Conservation (phyloP, 2,113 vertebrate genomes). For the Gasterosteus nipponicus region DNA sequence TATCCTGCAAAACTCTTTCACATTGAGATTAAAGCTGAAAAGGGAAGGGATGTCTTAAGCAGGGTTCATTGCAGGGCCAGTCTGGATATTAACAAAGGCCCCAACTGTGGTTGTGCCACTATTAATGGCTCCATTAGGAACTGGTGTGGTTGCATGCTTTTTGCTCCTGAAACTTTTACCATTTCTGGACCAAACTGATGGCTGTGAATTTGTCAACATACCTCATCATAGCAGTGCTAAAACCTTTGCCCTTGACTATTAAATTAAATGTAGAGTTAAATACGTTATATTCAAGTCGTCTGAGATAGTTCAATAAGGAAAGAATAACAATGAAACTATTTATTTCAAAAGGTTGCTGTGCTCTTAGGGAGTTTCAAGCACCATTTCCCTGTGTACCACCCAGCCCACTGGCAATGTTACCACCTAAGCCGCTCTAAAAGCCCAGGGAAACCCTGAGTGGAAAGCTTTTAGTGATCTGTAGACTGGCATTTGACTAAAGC, state of each 20-base stretch:
- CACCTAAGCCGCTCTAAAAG: slow-evolving; percentile 74
- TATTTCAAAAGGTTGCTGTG: slow-evolving; percentile 35
- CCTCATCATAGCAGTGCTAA: not conserved
- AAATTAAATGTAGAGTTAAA: not conserved
- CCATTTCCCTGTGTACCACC: slow-evolving; percentile 27
- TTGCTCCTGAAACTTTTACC: slow-evolving; percentile 9
- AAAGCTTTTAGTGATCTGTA: slow-evolving; percentile 79
- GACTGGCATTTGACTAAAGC: slow-evolving; percentile 78
- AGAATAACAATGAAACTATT: too few species aligned
- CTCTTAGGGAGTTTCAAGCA: slow-evolving; percentile 35
- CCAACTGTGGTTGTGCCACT: slow-evolving; percentile 21
- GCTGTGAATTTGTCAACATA: not conserved
- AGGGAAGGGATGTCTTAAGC: slow-evolving; percentile 15
- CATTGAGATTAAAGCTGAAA: slow-evolving; percentile 26
- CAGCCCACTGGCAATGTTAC: slow-evolving; percentile 63
- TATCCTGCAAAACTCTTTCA: slow-evolving; percentile 12
- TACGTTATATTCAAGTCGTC: not conserved
- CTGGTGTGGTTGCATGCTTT: not conserved
- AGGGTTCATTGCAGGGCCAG: slow-evolving; percentile 33
- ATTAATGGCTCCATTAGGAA: slow-evolving; percentile 45
- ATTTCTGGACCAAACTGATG: not conserved
- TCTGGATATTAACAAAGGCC: slow-evolving; percentile 28
- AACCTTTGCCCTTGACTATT: not conserved
- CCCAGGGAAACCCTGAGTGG: slow-evolving; percentile 68
- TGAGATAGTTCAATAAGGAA: too few species aligned